Conservation (phyloP, 2,888 invertebrate species). For the Cyaniris semiargus region DNA sequence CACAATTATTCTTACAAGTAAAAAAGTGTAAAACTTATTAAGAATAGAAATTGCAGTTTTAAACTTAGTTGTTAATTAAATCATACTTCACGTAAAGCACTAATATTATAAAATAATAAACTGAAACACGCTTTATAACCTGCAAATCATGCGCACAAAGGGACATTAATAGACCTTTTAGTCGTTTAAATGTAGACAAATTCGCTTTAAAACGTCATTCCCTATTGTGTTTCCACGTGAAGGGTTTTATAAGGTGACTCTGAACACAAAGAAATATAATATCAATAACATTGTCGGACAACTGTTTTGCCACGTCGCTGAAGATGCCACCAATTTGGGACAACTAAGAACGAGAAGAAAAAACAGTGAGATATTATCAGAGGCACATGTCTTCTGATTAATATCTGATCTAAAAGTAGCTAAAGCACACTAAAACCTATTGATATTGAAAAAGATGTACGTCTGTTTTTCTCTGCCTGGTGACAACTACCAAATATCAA, state of each 20-base stretch:
- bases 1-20: too few relatives aligned
- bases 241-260: constrained; percentile 47
- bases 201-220: constrained; percentile 68
- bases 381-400: too few relatives aligned
- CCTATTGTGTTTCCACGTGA: constrained; percentile 50
- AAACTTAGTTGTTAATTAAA: too few relatives aligned
- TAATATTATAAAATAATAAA: constrained; percentile 29
- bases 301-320: constrained; percentile 6
- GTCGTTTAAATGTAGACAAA: constrained; percentile 72
- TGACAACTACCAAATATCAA: too few relatives aligned
- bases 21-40: too few relatives aligned
- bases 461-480: too few relatives aligned
- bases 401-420: too few relatives aligned
- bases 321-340: not conserved
- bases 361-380: not conserved
- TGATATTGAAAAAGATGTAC: not conserved
- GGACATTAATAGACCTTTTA: constrained; percentile 68
- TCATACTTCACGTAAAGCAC: not conserved
- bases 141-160: constrained; percentile 72
- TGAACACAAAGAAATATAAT: constrained; percentile 37
- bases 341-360: not conserved
- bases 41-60: too few relatives aligned
- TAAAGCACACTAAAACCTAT: not conserved
- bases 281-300: constrained; percentile 14
- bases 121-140: constrained; percentile 56